Evolutionary conservation across 2,113 vertebrate species (phyloP), one percentile per base, ranked within the genome.

Genomic region (Perca flavescens): DNA sequence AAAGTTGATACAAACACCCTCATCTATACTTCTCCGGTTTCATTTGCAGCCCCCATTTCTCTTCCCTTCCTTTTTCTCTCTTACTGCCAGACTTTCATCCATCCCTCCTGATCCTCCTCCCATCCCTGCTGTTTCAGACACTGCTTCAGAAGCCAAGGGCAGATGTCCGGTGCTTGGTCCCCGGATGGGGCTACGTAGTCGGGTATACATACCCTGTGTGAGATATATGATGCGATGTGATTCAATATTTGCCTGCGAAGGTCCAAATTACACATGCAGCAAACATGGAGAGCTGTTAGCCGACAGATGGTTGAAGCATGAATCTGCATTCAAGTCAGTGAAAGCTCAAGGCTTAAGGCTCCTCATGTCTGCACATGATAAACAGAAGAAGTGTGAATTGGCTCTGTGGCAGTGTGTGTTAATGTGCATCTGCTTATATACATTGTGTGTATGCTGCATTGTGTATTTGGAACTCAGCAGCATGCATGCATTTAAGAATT

Each of bases 241-340:
- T 73, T 80, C 82, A 83, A 82, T 76, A 47, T 70, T 76, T 78
- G 80, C 22, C 58, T 74, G 75, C 21, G 17, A 86, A 56, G 14
- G 58, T 84, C 86, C 80, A 84, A 73, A 82, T 84, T 79, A 84
- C 62, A 86, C 84, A 82, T 43, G 74, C 73, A 70, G 80, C 86
- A 73, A 77, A 86, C 89, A 84, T 19, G 16, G 69, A 86, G 77
- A 43, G 54, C 79, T 75, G 86, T 90, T 81, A 80, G 77, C 79
- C 57, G 78, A 84, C 91, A 94, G 90, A 94, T 93, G 90, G 91
- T 62, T 75, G 88, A 73, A 77, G 60, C 63, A 60, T 68, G 53
- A 87, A 90, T 87, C 87, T 88, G 82, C 85, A 91, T 91, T 87
- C 85, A 83, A 88, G 86, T 79, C 86, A 80, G 83, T 40, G 22